phyloP scores from a whole-genome alignment of 2,113 vertebrate species.

The Etheostoma cragini region DNA sequence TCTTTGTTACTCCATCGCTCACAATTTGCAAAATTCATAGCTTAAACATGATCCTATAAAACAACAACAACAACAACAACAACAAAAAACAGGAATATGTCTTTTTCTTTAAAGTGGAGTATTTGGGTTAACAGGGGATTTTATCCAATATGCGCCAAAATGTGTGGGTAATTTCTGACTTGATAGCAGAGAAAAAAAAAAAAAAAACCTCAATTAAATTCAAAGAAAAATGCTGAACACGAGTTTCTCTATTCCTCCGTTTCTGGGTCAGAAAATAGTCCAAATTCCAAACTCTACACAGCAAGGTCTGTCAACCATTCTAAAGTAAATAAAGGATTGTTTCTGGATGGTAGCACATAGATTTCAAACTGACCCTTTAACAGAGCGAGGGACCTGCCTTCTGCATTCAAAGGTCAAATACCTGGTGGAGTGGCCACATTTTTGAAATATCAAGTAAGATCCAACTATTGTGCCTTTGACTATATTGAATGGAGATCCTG shows the following conservation, averaged over 20 bases:
- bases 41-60: too few relatives aligned
- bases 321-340: neutral
- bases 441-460: neutral
- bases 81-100: too few relatives aligned
- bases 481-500: too few relatives aligned
- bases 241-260: neutral
- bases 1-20: slow-evolving; percentile 16
- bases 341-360: neutral
- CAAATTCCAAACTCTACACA: slow-evolving; percentile 19
- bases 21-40: neutral
- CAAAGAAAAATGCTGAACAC: slow-evolving; percentile 46
- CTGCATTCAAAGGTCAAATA: neutral
- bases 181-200: slow-evolving; percentile 4
- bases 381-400: neutral
- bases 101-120: neutral
- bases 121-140: neutral
- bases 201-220: slow-evolving; percentile 54
- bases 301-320: neutral
- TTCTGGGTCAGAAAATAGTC: slow-evolving; percentile 27
- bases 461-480: neutral
- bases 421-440: neutral
- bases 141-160: neutral
- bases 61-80: neutral
- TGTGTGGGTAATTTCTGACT: slow-evolving; percentile 28
- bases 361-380: neutral